A percentile compares a stretch with the other conserved stretches of the same genome.
Evolutionary conservation across 1,140 invertebrate species (phyloP).

Genomic region (Drosophila navojoa): DNA sequence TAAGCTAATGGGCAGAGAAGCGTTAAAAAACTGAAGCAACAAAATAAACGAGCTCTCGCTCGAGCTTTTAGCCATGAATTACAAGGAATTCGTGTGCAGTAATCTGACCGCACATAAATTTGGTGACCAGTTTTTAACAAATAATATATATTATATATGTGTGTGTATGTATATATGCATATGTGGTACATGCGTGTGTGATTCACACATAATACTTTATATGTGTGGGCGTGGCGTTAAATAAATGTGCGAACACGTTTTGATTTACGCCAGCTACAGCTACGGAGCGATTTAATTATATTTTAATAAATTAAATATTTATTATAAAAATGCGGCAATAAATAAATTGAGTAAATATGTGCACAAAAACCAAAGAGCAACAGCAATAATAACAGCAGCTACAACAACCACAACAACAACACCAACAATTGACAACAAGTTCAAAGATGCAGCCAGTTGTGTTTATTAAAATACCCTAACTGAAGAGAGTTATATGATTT

Average conservation of each 20-base stretch:
- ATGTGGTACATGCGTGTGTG: conserved; percentile 11
- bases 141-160: not conserved
- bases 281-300: conserved; percentile 69
- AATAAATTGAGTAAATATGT: conserved; percentile 70
- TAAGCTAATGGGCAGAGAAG: not conserved
- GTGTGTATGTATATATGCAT: not conserved
- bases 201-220: conserved; percentile 63
- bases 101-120: conserved; percentile 80
- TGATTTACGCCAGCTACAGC: conserved; percentile 66
- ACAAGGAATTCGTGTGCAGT: conserved; percentile 63
- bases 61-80: conserved; percentile 53
- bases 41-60: not conserved
- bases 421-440: conserved; percentile 20
- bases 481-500: not conserved
- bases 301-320: conserved; percentile 81
- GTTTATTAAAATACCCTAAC: not conserved
- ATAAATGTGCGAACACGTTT: conserved; percentile 72
- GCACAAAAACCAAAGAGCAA: conserved; percentile 9
- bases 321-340: conserved; percentile 70
- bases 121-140: conserved; percentile 28
- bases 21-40: not conserved
- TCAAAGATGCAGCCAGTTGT: conserved; percentile 1
- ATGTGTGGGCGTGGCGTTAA: conserved; percentile 22
- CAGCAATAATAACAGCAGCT: not conserved
- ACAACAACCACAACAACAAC: conserved; percentile 1